phyloP scores from a whole-genome alignment of 37 sponge, comb jelly and placozoan genomes.

The Cliona cf. orientalis region DNA sequence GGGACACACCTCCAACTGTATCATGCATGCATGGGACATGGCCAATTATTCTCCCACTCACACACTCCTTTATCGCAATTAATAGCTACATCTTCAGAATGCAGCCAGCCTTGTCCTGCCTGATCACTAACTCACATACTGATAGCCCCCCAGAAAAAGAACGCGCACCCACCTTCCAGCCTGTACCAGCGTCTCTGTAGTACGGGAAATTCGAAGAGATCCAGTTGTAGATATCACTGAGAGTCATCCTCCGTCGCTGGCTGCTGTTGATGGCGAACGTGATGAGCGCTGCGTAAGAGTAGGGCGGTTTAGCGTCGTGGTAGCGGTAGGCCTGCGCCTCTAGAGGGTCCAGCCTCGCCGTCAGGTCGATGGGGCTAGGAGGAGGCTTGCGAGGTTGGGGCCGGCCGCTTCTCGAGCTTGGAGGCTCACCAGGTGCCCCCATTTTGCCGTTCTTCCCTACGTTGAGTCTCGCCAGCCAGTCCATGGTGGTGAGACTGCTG shows the following conservation, averaged over 20 bases:
- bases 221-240: constrained; percentile 96
- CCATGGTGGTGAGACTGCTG: constrained; percentile 86
- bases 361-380: constrained; percentile 79
- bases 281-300: constrained; percentile 92
- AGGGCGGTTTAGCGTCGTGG: constrained; percentile 90
- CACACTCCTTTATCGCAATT: no score
- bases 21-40: no score
- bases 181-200: constrained; percentile 90
- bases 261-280: constrained; percentile 95
- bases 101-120: no score
- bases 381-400: constrained; percentile 69
- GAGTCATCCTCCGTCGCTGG: constrained; percentile 72
- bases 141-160: no score
- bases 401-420: not conserved
- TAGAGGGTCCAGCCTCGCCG: constrained; percentile 68
- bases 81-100: no score
- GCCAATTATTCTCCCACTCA: no score
- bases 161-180: constrained; percentile 95
- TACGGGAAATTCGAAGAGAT: constrained; percentile 90
- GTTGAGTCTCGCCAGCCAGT: constrained; percentile 79
- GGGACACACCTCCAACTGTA: no score
- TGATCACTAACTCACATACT: no score
- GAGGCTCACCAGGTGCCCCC: constrained; percentile 22
- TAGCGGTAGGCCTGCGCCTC: constrained; percentile 73
- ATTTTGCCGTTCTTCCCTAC: not conserved